A percentile compares a stretch with the other conserved stretches of the same genome.
phyloP scores from a whole-genome alignment of 2,113 vertebrate species.

The Cynopterus brachyotis region DNA sequence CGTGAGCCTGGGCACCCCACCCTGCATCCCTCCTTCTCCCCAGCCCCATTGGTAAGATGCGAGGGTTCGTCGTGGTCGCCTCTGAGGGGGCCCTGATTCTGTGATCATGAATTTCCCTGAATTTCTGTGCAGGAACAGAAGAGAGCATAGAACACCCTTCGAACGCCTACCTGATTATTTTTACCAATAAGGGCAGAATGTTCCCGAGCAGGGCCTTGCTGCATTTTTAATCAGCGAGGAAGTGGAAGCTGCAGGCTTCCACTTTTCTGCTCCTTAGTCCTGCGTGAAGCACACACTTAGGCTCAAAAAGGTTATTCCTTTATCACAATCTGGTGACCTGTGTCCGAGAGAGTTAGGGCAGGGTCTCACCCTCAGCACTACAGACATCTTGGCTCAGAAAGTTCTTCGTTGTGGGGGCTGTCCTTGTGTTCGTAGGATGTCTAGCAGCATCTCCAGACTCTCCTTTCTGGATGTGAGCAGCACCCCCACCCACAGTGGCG shows the following conservation, averaged over 20 bases:
- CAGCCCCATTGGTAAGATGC: neutral
- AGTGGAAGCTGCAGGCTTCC: neutral
- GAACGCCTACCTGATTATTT: neutral
- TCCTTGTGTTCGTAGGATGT: neutral
- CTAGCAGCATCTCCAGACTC: neutral
- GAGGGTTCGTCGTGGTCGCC: neutral
- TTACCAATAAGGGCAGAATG: neutral
- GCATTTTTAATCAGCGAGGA: neutral
- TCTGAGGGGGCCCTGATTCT: neutral
- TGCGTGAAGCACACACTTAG: neutral
- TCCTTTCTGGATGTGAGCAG: neutral
- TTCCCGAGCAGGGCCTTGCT: neutral
- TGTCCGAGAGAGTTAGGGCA: neutral
- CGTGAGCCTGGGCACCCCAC: accelerated
- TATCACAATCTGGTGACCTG: neutral
- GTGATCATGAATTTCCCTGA: neutral
- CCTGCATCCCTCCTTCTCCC: no score
- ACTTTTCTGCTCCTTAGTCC: neutral
- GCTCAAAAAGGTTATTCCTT: neutral
- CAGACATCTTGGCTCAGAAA: neutral
- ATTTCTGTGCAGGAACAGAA: constrained; percentile 17
- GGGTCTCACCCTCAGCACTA: neutral
- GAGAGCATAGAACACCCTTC: neutral
- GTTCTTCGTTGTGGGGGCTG: neutral
- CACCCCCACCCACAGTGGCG: neutral